Conservation (phyloP, 2,797 vertebrate species). For the Dendrocincla fuliginosa region DNA sequence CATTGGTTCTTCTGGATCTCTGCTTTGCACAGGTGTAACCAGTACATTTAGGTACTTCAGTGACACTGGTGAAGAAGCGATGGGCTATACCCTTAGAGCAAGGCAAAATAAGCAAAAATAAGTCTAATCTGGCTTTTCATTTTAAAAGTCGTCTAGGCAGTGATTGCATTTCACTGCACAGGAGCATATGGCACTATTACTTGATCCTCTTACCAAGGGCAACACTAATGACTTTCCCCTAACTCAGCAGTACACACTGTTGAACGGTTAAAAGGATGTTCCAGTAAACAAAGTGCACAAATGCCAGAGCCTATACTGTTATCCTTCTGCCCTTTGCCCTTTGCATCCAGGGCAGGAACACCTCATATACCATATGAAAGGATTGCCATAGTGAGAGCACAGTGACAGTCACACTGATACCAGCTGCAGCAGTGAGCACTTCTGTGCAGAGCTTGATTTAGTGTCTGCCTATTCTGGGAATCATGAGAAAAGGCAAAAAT, state of each 20-base stretch:
- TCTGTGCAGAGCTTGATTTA: not conserved
- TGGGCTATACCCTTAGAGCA: not conserved
- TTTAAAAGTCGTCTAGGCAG: not conserved
- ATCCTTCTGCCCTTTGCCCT: constrained; percentile 39
- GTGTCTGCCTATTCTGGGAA: not conserved
- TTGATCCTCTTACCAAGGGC: constrained; percentile 52
- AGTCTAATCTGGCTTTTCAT: not conserved
- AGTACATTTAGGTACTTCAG: not conserved
- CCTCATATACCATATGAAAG: constrained; percentile 19
- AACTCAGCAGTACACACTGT: not conserved
- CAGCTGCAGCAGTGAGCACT: not conserved
- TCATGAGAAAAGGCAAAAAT: not conserved
- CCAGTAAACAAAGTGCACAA: constrained; percentile 43
- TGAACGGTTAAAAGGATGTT: constrained; percentile 47
- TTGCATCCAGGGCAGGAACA: constrained; percentile 41
- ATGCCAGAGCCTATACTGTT: not conserved
- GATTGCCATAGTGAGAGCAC: not conserved
- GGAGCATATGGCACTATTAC: constrained; percentile 22
- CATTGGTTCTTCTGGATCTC: not conserved
- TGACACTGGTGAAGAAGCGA: not conserved
- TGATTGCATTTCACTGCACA: not conserved
- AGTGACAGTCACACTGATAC: not conserved
- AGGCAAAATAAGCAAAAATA: not conserved
- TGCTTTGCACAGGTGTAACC: not conserved
- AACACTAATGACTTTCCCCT: constrained; percentile 13